A percentile compares a stretch with the other conserved stretches of the same genome.
phyloP scores from a whole-genome alignment of 2,888 invertebrate species.

The Alsophila aescularia region DNA sequence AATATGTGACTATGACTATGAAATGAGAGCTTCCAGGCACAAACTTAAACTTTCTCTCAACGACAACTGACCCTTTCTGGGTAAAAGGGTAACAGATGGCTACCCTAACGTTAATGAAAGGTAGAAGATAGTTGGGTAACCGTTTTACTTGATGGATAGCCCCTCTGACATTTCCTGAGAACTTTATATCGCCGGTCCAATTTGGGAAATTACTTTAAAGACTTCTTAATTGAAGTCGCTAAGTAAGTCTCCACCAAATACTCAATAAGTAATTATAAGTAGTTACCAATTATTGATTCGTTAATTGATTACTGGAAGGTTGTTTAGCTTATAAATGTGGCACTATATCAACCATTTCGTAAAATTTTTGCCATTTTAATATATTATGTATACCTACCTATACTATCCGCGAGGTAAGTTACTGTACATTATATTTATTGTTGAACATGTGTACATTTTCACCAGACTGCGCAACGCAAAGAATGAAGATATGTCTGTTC shows the following conservation, averaged over 20 bases:
- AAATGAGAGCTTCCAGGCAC: neutral
- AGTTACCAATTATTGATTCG: too few relatives aligned
- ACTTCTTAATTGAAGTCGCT: constrained; percentile 34
- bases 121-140: constrained; percentile 37
- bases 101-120: constrained; percentile 31
- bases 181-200: constrained; percentile 29
- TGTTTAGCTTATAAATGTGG: too few relatives aligned
- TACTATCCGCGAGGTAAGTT: too few relatives aligned
- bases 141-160: constrained; percentile 35
- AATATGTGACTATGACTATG: too few relatives aligned
- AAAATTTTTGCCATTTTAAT: too few relatives aligned
- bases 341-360: too few relatives aligned
- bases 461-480: too few relatives aligned
- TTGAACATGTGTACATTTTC: too few relatives aligned
- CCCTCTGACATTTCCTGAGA: constrained; percentile 28
- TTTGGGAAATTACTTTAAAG: constrained; percentile 23
- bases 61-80: neutral
- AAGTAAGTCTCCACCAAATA: neutral
- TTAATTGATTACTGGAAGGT: too few relatives aligned
- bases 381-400: too few relatives aligned
- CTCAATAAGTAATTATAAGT: constrained; percentile 2
- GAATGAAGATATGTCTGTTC: too few relatives aligned
- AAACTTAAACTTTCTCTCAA: neutral
- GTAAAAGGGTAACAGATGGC: constrained; percentile 16
- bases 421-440: too few relatives aligned